Base-by-base conservation (phyloP, 2,888 invertebrate genomes). In the Habrosyne pyritoides region DNA sequence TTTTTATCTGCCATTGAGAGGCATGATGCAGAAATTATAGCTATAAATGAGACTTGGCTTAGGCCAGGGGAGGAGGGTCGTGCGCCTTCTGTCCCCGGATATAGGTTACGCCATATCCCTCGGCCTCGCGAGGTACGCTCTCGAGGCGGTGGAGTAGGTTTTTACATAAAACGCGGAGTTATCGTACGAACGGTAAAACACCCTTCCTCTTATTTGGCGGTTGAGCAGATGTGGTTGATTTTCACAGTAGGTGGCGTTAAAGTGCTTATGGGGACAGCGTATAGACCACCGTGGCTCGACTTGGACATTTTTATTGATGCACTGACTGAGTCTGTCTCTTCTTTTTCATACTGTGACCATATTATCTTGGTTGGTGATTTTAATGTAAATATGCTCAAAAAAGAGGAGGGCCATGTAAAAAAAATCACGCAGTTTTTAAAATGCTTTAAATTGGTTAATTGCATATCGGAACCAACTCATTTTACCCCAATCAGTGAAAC, bases 251-350 rank as follows among this genome's bases (percentile, higher is more conserved):
- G 6, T 24, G 24, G 24, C 24, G 18, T 49, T 12, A 59, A 50
- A 10, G 0, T 64, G 6, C 57, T 54, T 21, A 58, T 68, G 8
- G 67, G 64, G 3, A 68, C 65, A 1, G 60, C 63, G 0, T 68
- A 69, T 30, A 59, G 64, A 4, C 64, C 65, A 1, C 65, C 59
- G 1, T 65, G 63, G 61, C 21, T 58, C 0, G 53, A 60, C 22
- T n/a, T 57, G 6, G 54, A 60, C 22, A 21, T 8, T 5, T 63
- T 64, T 52, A 21, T 66, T 18, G 64, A 64, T 26, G 57, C 24
- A 24, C 24, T 24, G 24, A 24, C 24, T 24, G 24, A 24, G 24
- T 24, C 24, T 5, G 24, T 24, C 24, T 24, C 24, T 5, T 24
- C 24, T 5, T 24, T 24, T 24, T 24, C 24, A 7, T 24, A 24